Evolutionary conservation across 2,797 vertebrate genomes (phyloP).

Genomic region (Amphiprion clarkii): DNA sequence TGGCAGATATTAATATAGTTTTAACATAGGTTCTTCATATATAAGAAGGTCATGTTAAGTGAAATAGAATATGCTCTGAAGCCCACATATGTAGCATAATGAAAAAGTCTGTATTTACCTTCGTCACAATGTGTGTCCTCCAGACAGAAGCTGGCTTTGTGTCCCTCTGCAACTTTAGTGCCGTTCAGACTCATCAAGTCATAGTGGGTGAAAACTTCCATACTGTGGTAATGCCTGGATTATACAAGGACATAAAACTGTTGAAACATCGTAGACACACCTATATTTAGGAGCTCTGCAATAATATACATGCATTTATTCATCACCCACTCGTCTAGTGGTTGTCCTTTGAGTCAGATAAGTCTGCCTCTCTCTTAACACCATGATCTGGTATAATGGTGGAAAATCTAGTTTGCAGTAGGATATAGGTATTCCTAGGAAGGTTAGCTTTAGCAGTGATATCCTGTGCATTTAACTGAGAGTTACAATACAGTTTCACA

Average conservation of each 20-base stretch:
- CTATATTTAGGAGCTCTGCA: conserved; percentile 3
- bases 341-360: not conserved
- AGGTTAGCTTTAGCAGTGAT: not conserved
- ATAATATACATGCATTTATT: conserved; percentile 1
- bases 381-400: not conserved
- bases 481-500: not conserved
- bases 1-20: not conserved
- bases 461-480: not conserved
- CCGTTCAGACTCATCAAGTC: conserved; percentile 94
- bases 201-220: conserved; percentile 97
- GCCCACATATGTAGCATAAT: not conserved
- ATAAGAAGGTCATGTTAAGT: not conserved
- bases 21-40: not conserved
- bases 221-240: conserved; percentile 96
- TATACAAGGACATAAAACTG: conserved; percentile 8
- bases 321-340: not conserved
- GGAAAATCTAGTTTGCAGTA: not conserved
- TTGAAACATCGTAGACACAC: conserved; percentile 1
- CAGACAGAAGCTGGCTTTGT: conserved; percentile 98
- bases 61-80: not conserved
- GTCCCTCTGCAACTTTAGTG: conserved; percentile 95
- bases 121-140: conserved; percentile 94
- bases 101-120: conserved; percentile 81
- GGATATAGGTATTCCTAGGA: not conserved
- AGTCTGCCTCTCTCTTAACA: not conserved